Base-by-base conservation (phyloP, 2,797 vertebrate genomes). In the Melanotaenia trifasciata region DNA sequence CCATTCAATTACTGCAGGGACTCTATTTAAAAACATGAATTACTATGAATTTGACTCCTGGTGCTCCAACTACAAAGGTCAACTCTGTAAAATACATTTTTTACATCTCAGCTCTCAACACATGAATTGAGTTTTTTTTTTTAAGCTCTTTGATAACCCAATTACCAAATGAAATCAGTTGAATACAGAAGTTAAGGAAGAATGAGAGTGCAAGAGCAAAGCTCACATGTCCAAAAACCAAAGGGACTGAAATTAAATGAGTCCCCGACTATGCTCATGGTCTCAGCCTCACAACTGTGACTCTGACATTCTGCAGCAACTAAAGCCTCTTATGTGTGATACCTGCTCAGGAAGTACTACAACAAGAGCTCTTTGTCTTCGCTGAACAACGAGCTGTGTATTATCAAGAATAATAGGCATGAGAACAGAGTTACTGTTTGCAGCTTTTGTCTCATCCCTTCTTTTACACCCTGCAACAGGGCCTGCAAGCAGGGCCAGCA, bases 1-100 rank as follows among this genome's bases (percentile, higher is more conserved):
- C 76, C 79, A 81, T 84, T 80, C 67, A 75, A 80, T 88, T 89
- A 88, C 73, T 54, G 45, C 59, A 53, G 67, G 56, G 35, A 76
- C 74, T 68, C 65, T 30, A 24, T 76, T 72, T 64, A 79, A 69
- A 76, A 76, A 77, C 77, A 43, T 28, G 50, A 80, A 70, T 64
- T 33, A 43, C 28, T 69, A 65, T 16, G 35, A 79, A 80, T 79
- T 81, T 35, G 43, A 81, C 70, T 70, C 65, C 43, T 33, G 10
- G 30, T 36, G 12, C 36, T 58, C 63, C 51, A 32, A 60, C 56
- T 67, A 58, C 56, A 51, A 63, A 68, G 78, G 60, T 81, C 56
- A 76, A 50, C 60, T 79, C 57, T 40, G 58, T 84, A 78, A 57
- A 82, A 74, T 14, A n/a, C 43, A 67, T 45, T 14, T n/a, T 47